phyloP scores from a whole-genome alignment of 2,113 vertebrate genomes.

The Struthio camelus region DNA sequence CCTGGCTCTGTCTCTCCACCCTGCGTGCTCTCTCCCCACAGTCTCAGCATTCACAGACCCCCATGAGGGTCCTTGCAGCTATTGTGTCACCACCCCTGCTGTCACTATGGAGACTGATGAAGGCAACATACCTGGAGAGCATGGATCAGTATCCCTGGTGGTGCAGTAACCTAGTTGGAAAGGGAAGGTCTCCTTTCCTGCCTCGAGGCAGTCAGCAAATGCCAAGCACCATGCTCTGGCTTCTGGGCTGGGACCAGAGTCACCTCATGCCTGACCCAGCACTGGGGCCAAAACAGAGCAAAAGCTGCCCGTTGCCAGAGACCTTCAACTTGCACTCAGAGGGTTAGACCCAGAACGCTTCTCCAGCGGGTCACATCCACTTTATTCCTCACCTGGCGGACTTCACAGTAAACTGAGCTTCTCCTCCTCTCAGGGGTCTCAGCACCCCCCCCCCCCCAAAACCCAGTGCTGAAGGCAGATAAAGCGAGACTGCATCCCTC shows the following conservation, averaged over 20 bases:
- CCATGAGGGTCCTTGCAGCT: neutral
- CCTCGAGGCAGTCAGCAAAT: neutral
- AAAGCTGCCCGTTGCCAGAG: neutral
- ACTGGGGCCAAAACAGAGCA: neutral
- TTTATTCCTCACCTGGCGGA: neutral
- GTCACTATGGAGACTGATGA: neutral
- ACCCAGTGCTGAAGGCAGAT: neutral
- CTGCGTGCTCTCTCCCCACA: rapidly evolving
- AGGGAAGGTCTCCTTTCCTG: neutral
- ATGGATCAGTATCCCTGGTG: neutral
- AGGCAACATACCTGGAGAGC: neutral
- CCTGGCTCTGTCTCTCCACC: neutral
- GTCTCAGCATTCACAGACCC: neutral
- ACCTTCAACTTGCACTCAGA: neutral
- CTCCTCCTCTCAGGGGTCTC: neutral
- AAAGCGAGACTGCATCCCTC: too few relatives aligned
- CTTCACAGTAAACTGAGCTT: neutral
- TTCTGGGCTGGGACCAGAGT: neutral
- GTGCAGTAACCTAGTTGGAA: neutral
- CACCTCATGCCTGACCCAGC: neutral
- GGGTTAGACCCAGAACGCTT: too few relatives aligned
- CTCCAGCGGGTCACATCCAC: too few relatives aligned
- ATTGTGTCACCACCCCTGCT: rapidly evolving
- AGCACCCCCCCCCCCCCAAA: too few relatives aligned
- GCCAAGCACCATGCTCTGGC: neutral